These are phyloP conservation scores for Prionailurus bengalensis DNA, from an alignment of 2,113 vertebrate species.

Conservation along the genomic window DNA sequence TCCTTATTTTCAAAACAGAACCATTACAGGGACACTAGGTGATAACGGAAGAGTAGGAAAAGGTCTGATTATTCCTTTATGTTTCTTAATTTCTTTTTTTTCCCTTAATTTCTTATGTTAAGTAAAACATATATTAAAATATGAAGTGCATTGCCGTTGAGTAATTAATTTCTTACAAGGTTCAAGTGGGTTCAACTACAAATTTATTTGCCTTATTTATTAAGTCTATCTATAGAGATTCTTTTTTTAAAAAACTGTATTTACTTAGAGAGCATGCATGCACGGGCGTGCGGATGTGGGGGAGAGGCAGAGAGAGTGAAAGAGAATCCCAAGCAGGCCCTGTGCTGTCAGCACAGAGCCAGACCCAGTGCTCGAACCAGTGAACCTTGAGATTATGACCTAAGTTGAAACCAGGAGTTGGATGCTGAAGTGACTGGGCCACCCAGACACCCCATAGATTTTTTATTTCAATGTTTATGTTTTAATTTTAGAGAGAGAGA, in stretches of 20 bases:
- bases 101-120: not conserved
- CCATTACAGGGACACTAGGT: not conserved
- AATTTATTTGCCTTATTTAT: conserved; percentile 10
- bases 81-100: not conserved
- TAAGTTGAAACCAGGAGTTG: no score
- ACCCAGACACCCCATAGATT: no score
- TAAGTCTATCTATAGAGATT: not conserved
- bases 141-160: not conserved
- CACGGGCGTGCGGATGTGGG: no score
- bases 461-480: no score
- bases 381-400: no score
- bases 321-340: no score
- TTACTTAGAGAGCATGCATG: no score
- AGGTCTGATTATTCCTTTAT: not conserved
- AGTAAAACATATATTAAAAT: not conserved
- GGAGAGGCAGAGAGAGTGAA: no score
- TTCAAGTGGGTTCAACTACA: not conserved
- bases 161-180: not conserved
- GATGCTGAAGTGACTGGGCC: no score
- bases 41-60: not conserved
- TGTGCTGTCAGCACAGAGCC: no score
- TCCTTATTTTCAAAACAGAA: not conserved
- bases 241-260: conserved; percentile 2
- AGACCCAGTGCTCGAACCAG: no score
- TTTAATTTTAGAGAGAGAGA: no score